Evolutionary conservation across 2,113 vertebrate genomes (phyloP).

Genomic region (Heterocephalus glaber): DNA sequence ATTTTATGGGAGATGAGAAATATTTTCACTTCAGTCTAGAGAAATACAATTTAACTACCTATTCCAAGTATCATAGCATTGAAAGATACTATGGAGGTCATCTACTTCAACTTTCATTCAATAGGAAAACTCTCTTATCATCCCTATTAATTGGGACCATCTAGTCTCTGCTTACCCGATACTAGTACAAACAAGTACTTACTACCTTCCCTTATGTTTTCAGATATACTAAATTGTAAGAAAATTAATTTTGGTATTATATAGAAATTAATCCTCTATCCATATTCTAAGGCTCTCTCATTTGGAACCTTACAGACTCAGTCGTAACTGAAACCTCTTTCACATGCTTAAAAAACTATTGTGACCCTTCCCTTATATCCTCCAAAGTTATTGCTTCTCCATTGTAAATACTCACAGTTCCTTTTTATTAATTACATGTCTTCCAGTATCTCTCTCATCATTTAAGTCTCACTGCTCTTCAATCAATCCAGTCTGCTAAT

Average conservation of each 20-base stretch:
- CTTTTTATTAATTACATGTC: not conserved
- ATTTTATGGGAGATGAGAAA: slow-evolving; percentile 80
- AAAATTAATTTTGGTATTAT: slow-evolving; percentile 20
- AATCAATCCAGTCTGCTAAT: not conserved
- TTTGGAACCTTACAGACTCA: not conserved
- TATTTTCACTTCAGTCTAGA: slow-evolving; percentile 69
- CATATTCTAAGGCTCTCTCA: slow-evolving; percentile 27
- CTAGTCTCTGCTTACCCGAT: not conserved
- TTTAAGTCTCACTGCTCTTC: slow-evolving; percentile 39
- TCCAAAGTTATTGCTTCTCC: slow-evolving; percentile 31
- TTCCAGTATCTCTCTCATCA: not conserved
- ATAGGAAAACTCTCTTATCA: not conserved
- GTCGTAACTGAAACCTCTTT: not conserved
- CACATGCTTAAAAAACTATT: not conserved
- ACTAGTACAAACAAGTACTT: slow-evolving; percentile 30
- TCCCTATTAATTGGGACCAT: not conserved
- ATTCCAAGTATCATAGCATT: not conserved
- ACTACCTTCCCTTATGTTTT: slow-evolving; percentile 30
- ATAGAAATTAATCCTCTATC: slow-evolving; percentile 18
- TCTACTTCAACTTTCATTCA: slow-evolving; percentile 40
- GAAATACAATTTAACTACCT: slow-evolving; percentile 33
- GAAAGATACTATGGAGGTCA: slow-evolving; percentile 33
- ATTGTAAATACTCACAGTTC: not conserved
- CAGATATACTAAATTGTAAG: not conserved
- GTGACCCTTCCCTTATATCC: not conserved